A percentile compares a stretch with the other conserved stretches of the same genome.
phyloP scores from a whole-genome alignment of 2,113 vertebrate species.

The Nannospalax galili region DNA sequence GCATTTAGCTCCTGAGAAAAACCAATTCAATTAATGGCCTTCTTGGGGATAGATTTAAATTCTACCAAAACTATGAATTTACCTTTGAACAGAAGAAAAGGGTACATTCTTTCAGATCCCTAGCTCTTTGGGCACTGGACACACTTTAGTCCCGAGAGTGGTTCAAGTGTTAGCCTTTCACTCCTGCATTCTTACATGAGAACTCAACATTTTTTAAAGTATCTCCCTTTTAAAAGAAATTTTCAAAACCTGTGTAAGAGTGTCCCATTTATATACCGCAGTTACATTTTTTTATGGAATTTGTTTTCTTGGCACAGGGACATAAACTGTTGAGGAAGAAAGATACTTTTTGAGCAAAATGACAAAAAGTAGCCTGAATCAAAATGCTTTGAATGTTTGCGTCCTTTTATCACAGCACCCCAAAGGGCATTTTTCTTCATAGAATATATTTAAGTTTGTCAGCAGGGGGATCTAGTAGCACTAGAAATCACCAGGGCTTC shows the following conservation, averaged over 20 bases:
- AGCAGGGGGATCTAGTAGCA: neutral
- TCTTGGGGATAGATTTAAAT: neutral
- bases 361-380: neutral
- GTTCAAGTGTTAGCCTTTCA: neutral
- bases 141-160: neutral
- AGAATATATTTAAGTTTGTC: neutral
- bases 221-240: neutral
- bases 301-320: constrained; percentile 12
- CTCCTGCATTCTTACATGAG: neutral
- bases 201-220: neutral
- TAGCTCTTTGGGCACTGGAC: accelerated
- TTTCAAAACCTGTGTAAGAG: neutral
- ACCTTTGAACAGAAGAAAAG: neutral
- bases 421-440: constrained; percentile 37
- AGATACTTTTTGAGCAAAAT: constrained; percentile 25
- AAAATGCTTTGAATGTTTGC: neutral
- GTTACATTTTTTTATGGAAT: constrained; percentile 54
- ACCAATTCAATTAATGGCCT: neutral
- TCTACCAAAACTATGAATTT: neutral
- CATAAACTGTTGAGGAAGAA: constrained; percentile 41
- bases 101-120: neutral
- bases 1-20: neutral
- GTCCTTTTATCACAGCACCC: neutral
- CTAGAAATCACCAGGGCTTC: neutral
- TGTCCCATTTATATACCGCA: neutral